phyloP scores from a whole-genome alignment of 2,888 invertebrate genomes.

The Agonopterix alstromeriana region DNA sequence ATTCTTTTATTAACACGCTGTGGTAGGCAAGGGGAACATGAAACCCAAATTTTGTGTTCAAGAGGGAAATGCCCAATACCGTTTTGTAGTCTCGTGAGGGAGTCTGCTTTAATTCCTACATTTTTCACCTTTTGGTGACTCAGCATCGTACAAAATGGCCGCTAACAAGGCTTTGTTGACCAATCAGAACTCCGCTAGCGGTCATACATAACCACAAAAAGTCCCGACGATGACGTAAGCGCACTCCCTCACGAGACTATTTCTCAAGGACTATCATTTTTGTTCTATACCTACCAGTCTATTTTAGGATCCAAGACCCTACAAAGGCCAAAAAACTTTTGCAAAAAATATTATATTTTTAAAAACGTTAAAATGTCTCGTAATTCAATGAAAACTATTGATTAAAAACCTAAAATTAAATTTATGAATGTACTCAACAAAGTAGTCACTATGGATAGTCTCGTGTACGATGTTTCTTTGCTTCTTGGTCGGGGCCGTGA shows the following conservation, averaged over 20 bases:
- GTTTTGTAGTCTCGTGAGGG: constrained; percentile 77
- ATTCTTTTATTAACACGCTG: constrained; percentile 41
- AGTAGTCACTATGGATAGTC: constrained; percentile 67
- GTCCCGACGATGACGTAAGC: constrained; percentile 60
- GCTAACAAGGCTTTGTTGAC: constrained; percentile 72
- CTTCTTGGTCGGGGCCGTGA: constrained; percentile 18
- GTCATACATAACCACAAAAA: constrained; percentile 62
- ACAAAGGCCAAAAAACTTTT: not conserved
- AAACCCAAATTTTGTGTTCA: constrained; percentile 75
- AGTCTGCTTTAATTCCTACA: constrained; percentile 74
- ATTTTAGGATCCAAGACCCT: constrained; percentile 24
- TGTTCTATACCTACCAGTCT: constrained; percentile 44
- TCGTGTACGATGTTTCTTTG: constrained; percentile 39
- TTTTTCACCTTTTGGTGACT: constrained; percentile 80
- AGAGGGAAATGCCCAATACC: constrained; percentile 76
- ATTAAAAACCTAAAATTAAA: constrained; percentile 41
- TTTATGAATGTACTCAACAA: constrained; percentile 70
- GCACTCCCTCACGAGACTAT: constrained; percentile 71
- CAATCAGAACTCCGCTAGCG: constrained; percentile 55
- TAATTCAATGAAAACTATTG: constrained; percentile 5
- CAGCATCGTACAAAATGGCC: constrained; percentile 82
- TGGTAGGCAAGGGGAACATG: constrained; percentile 57
- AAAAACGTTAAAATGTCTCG: not conserved
- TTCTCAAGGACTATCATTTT: constrained; percentile 73
- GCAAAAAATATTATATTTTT: not conserved